Base-by-base conservation (phyloP, 64 coral and sea anemone species). In the Porites australiensis region DNA sequence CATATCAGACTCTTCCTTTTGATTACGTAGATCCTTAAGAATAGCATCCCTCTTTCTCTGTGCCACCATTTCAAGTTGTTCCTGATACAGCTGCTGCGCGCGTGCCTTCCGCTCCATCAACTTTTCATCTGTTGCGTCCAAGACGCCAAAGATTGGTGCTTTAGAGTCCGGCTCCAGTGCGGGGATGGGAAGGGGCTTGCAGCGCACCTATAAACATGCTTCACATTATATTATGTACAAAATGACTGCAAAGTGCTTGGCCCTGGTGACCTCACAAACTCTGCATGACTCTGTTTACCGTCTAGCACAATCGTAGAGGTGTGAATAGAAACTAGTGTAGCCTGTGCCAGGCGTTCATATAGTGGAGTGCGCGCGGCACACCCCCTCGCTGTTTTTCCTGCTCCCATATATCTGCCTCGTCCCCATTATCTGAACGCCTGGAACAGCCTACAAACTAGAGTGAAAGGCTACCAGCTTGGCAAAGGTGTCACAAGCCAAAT, bases 11-110 rank as follows among this genome's bases (percentile, higher is more conserved):
- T 99, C 98, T 53, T 99, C 98, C 44, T 96, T 93, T 45, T 99
- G 98, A 50, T 91, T 93, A 8, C 79, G 89, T 50, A 99, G 44
- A 89, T 99, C 98, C 16, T 50, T 93, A 5, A 99, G 72, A 64
- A 99, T 99, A 58, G 98, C 98, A 4, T 93, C 66, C 69, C 98
- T 92, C 82, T 99, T 99, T 58, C 91, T 94, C 84, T 99, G 94
- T 23, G 94, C 88, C 52, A 99, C 98, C 98, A 99, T 99, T 61
- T 96, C 94, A 50, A 99, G 83, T 66, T 99, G 98, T 5, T 99
- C 98, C 22, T 94, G 94, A 53, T 96, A 99, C 37, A 99, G 76
- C 67, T 96, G 86, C 18, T 92, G 91, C 20, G 94, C 94, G 70
- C 98, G 91, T 44, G 49, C 68, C 43, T 93, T 88, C 52, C 96